Conservation (phyloP, 1,140 invertebrate species). For the Zaprionus africanus region DNA sequence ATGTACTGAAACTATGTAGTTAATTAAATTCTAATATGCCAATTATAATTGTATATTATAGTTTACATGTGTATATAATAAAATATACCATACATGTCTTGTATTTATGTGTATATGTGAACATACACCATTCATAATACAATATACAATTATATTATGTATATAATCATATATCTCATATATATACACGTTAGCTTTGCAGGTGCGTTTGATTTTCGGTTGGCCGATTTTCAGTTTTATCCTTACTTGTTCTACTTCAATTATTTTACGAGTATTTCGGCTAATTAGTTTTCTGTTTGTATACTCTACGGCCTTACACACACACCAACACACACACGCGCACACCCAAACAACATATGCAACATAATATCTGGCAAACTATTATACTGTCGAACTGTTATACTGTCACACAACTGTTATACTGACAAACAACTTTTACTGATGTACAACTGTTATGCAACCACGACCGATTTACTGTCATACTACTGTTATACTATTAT, state of each 20-base stretch:
- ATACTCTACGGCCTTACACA: slow-evolving; percentile 48
- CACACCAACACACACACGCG: slow-evolving; percentile 13
- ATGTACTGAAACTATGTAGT: too few relatives aligned
- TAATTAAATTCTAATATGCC: too few relatives aligned
- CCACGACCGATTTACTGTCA: too few relatives aligned
- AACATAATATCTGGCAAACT: slow-evolving; percentile 18
- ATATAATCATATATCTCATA: too few relatives aligned
- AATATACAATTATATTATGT: too few relatives aligned
- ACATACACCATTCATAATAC: not conserved
- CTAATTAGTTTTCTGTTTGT: slow-evolving; percentile 77
- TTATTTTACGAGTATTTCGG: slow-evolving; percentile 54
- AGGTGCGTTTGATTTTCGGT: slow-evolving; percentile 53
- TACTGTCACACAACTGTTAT: slow-evolving; percentile 35
- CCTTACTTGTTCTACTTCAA: slow-evolving; percentile 34
- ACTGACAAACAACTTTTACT: not conserved
- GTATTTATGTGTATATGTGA: not conserved
- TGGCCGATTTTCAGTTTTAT: slow-evolving; percentile 39
- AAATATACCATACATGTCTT: too few relatives aligned
- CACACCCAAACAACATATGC: slow-evolving; percentile 22
- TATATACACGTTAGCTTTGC: too few relatives aligned
- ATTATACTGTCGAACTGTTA: slow-evolving; percentile 1
- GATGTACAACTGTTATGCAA: not conserved
- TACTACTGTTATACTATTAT: slow-evolving; percentile 19
- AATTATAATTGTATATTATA: too few relatives aligned
- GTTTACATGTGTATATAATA: too few relatives aligned